Evolutionary conservation across 2,797 vertebrate genomes (phyloP).

Genomic region (Coregonus suidteri): DNA sequence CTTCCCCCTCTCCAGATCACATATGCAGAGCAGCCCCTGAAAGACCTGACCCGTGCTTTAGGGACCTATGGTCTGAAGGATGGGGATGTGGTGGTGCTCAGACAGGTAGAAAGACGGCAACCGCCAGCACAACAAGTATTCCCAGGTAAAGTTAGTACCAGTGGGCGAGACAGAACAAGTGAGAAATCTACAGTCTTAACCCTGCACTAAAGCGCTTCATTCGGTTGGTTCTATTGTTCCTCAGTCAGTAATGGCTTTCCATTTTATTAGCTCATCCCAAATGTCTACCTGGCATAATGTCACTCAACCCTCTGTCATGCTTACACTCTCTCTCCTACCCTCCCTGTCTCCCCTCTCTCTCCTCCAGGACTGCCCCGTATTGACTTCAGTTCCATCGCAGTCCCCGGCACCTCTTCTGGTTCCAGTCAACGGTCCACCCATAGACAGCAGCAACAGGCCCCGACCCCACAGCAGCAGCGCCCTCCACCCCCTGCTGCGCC

Average conservation of each 20-base stretch:
- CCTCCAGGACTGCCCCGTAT: conserved; percentile 88
- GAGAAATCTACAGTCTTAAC: no score
- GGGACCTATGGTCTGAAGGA: conserved; percentile 95
- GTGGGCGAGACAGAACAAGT: background rate
- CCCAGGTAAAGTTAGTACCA: conserved; percentile 66
- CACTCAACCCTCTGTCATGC: background rate
- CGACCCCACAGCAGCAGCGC: conserved; percentile 62
- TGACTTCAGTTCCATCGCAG: conserved; percentile 95
- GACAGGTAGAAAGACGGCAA: conserved; percentile 83
- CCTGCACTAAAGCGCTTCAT: no score
- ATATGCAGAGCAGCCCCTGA: conserved; percentile 88
- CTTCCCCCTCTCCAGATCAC: conserved; percentile 77
- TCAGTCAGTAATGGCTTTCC: no score
- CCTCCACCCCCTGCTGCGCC: conserved; percentile 65
- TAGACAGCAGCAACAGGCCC: conserved; percentile 64
- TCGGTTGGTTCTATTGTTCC: no score
- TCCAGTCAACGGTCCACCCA: conserved; percentile 55
- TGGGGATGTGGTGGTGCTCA: conserved; percentile 93
- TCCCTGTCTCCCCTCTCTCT: conserved; percentile 9
- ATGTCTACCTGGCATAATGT: background rate
- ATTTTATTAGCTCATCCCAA: no score
- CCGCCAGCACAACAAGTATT: conserved; percentile 75
- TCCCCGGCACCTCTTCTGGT: conserved; percentile 85
- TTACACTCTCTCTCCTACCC: background rate
- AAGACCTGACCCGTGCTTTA: conserved; percentile 90